Evolutionary conservation across 2,888 invertebrate genomes (phyloP), one percentile per base, ranked within the genome.

Genomic region (Hermodice carunculata): DNA sequence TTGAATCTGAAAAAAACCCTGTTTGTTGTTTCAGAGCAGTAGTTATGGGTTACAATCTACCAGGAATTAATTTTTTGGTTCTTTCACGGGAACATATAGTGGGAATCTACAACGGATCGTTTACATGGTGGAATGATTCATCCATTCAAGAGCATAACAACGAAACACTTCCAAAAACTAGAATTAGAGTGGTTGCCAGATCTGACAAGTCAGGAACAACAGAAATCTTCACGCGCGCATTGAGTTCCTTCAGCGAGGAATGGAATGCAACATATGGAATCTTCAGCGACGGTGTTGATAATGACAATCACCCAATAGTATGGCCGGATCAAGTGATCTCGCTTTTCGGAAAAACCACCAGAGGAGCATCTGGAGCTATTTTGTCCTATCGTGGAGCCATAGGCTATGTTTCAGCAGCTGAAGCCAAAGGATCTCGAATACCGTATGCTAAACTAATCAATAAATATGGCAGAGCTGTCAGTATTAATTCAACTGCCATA

Each of bases 201-300:
- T 69, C 71, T 4, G 82, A 81, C 53, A 76, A 76, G 24, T 81
- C 81, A 4, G 84, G 84, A 4, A 81, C 81, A 1, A 84, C 84
- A 4, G 56, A 66, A 28, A 73, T 77, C 4, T 81, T 84, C 64
- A 82, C 82, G 0, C 54, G 62, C 6, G 78, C 79, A 1, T 66
- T 84, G 17, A 69, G 77, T 37, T 49, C 75, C 11, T 78, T 77
- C 62, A 75, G 76, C 59, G 6, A 24, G 0, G 59, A 69, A 6
- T 84, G 82, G 82, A 64, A 68, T 19, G 11, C 57, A 0, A 59
- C 49, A 1, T 79, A 72, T 28, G 81, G 83, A 0, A 54, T 51
- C 5, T 84, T 84, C 62, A 69, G 75, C 4, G 64, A 60, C 5
- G 80, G 64, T 17, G 26, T 42, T 22, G 61, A 42, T 40, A 57